A percentile compares a stretch with the other conserved stretches of the same genome.
phyloP scores from a whole-genome alignment of 2,888 invertebrate species.

The Galerucella nymphaeae region DNA sequence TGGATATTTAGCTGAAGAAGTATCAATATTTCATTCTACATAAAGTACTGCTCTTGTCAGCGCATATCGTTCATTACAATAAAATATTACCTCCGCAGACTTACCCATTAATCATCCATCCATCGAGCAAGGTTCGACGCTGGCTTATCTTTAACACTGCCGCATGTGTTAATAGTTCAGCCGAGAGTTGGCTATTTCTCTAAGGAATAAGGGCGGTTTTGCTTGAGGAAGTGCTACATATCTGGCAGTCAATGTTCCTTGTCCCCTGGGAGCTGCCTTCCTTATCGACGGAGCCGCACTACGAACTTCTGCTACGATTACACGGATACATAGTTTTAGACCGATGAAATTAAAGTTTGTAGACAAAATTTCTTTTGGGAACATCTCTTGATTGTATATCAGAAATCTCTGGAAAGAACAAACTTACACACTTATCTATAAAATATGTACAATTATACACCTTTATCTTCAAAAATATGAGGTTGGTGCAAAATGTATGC shows the following conservation, averaged over 20 bases:
- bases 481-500: no score
- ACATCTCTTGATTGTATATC: no score
- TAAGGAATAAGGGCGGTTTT: slow-evolving; percentile 58
- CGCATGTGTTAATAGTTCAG: slow-evolving; percentile 61
- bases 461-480: no score
- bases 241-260: slow-evolving; percentile 61
- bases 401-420: no score
- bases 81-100: slow-evolving; percentile 53
- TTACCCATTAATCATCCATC: slow-evolving; percentile 56
- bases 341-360: slow-evolving; percentile 1
- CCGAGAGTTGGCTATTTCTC: slow-evolving; percentile 55
- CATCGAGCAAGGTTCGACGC: slow-evolving; percentile 14
- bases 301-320: slow-evolving; percentile 63
- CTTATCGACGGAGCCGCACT: slow-evolving; percentile 62
- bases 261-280: slow-evolving; percentile 61
- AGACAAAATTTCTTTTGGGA: no score
- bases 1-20: neutral
- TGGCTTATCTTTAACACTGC: slow-evolving; percentile 56
- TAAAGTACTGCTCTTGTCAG: slow-evolving; percentile 31
- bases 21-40: slow-evolving; percentile 9
- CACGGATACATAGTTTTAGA: slow-evolving; percentile 59
- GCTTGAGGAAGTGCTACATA: slow-evolving; percentile 64
- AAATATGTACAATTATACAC: no score
- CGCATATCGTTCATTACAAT: slow-evolving; percentile 55
- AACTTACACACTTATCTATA: no score